Evolutionary conservation across 2,113 vertebrate genomes (phyloP).

Genomic region (Sorex fumeus): DNA sequence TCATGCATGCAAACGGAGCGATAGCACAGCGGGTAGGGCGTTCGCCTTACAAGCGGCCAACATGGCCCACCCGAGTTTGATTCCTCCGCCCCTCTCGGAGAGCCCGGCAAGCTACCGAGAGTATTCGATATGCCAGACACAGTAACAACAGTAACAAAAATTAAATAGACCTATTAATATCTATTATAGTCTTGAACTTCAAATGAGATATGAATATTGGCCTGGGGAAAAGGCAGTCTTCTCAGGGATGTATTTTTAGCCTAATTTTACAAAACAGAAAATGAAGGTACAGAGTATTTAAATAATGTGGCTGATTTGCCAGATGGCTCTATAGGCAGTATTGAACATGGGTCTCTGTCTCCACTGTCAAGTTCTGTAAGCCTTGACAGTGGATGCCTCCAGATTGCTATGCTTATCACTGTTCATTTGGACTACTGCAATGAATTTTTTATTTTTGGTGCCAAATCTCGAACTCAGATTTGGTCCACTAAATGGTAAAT

Average conservation of each 20-base stretch:
- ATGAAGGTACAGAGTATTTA: slow-evolving; percentile 4
- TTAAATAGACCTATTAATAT: slow-evolving; percentile 90
- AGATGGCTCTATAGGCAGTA: not conserved
- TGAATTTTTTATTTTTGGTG: no score
- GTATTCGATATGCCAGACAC: no score
- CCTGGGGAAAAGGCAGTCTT: not conserved
- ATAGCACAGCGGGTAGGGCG: no score
- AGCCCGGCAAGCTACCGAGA: no score
- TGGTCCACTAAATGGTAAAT: no score
- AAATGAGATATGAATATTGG: slow-evolving; percentile 90
- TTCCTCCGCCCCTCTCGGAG: no score
- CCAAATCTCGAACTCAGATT: no score
- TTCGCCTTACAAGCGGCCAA: no score
- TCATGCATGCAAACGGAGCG: slow-evolving; percentile 92
- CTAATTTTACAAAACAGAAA: slow-evolving; percentile 40
- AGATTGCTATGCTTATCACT: not conserved
- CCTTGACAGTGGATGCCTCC: not conserved
- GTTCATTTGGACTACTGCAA: not conserved
- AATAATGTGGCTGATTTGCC: slow-evolving; percentile 17
- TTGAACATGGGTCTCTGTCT: not conserved
- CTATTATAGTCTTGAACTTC: slow-evolving; percentile 88
- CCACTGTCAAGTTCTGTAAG: not conserved
- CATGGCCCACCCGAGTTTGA: no score
- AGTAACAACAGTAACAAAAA: no score
- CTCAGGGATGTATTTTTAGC: not conserved